These are phyloP conservation scores for Noctilio leporinus DNA, from an alignment of 2,113 vertebrate species.

Conservation along the genomic window DNA sequence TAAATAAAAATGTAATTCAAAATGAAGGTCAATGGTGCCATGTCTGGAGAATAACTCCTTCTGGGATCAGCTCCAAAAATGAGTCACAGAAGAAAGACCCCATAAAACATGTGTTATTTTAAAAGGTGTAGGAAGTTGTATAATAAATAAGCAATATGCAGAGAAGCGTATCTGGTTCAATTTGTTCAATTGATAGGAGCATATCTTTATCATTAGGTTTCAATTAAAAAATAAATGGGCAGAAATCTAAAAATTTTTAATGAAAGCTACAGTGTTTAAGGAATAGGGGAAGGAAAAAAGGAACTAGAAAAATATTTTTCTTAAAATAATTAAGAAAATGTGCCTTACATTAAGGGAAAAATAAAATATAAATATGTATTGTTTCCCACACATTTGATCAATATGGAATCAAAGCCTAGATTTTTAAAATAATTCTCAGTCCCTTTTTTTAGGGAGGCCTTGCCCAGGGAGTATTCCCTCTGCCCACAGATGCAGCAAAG, in stretches of 20 bases:
- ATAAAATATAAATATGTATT: not conserved
- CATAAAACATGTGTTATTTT: slow-evolving; percentile 64
- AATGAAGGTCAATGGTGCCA: slow-evolving; percentile 73
- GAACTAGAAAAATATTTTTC: not conserved
- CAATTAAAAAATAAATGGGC: not conserved
- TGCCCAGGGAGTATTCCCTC: not conserved
- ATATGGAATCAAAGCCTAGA: not conserved
- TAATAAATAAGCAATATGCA: slow-evolving; percentile 60
- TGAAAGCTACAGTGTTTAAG: not conserved
- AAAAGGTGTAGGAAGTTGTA: slow-evolving; percentile 50
- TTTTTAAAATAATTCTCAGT: not conserved
- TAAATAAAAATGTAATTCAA: slow-evolving; percentile 69
- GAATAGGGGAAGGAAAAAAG: not conserved
- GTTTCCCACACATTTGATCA: not conserved
- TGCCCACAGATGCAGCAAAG: not conserved
- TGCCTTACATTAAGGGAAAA: not conserved
- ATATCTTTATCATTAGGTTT: slow-evolving; percentile 31
- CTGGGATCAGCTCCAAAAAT: slow-evolving; percentile 67
- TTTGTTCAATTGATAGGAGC: slow-evolving; percentile 22
- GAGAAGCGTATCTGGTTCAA: slow-evolving; percentile 19
- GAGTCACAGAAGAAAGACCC: slow-evolving; percentile 66
- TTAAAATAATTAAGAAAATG: not conserved
- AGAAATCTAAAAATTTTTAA: slow-evolving; percentile 23
- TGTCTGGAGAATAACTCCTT: slow-evolving; percentile 70
- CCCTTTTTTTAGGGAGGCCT: not conserved